Conservation (phyloP, 2,888 invertebrate genomes). For the Parelbella ahira region DNA sequence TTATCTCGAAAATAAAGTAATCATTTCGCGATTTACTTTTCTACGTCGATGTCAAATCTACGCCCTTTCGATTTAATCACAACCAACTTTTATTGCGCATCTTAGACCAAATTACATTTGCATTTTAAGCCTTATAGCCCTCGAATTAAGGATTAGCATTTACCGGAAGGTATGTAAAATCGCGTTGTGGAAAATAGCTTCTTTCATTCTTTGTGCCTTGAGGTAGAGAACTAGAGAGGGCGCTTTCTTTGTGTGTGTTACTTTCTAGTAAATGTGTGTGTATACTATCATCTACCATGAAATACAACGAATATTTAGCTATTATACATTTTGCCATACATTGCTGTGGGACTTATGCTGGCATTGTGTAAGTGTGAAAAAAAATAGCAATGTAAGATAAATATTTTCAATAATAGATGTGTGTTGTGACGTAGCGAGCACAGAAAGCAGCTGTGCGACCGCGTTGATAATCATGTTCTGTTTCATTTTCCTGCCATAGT, state of each 20-base stretch:
- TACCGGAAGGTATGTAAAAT: constrained; percentile 37
- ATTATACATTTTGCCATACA: constrained; percentile 19
- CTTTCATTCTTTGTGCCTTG: constrained; percentile 44
- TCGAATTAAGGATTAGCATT: constrained; percentile 34
- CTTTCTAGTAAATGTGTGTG: constrained; percentile 36
- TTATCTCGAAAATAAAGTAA: constrained; percentile 9
- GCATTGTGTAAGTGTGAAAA: not conserved
- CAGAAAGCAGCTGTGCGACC: constrained; percentile 56
- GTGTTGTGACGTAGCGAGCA: constrained; percentile 14
- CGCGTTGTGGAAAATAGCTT: constrained; percentile 46
- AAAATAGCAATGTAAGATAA: constrained; percentile 36
- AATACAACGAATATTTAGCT: constrained; percentile 11
- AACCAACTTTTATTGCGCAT: constrained; percentile 18
- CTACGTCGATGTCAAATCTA: constrained; percentile 29
- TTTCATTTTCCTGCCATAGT: constrained; percentile 59
- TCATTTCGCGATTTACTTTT: constrained; percentile 20
- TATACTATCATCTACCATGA: constrained; percentile 28
- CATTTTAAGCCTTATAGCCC: constrained; percentile 27
- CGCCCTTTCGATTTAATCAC: constrained; percentile 28
- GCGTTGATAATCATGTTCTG: constrained; percentile 62
- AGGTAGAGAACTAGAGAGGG: constrained; percentile 28
- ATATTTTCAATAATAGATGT: not conserved
- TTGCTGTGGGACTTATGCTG: not conserved
- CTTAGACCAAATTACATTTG: constrained; percentile 1
- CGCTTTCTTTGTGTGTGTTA: no score